Base-by-base conservation (phyloP, 2,113 vertebrate genomes). In the Passer montanus region DNA sequence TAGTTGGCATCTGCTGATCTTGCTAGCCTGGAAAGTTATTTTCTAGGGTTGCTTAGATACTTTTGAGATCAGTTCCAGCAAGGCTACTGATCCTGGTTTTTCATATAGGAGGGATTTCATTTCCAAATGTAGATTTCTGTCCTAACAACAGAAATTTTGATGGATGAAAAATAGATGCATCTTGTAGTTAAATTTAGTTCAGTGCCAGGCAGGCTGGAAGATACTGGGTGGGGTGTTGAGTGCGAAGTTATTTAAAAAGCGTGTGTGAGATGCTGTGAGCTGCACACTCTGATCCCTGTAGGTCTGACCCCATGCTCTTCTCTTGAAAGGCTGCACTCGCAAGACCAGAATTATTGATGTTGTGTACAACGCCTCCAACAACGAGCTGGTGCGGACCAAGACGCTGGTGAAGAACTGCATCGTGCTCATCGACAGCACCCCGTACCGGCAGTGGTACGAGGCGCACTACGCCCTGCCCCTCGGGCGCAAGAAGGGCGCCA, bases 401-500 rank as follows among this genome's bases (percentile, higher is more conserved):
- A 99, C 99, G 33, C 97, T 99, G 97, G 99, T 99, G 97, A 99
- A 99, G 98, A 99, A 99, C 94, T 99, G 99, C 96, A 98, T 99
- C 2, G 98, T 99, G 62, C 98, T 99, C 2, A 73, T 99, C 2
- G 99, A 99, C 97, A 99, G 99, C 96, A 98, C 99, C 46, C 99
- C 99, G 0, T 99, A 98, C 98, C 98, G 99, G 69, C 99, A 99
- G 98, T 99, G 99, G 99, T 99, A 99, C 18, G 99, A 99, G 97
- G 98, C 99, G 35, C 99, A 99, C 98, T 99, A 99, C 4, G 98
- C 99, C 31, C 96, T 99, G 97, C 99, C 99, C 87, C 98, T 99
- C 3, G 99, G 99, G 27, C 99, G 99, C 97, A 99, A 99, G 98
- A 99, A 99, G 98, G 99, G 99, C 3, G 99, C 99, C 83, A 99